phyloP scores from a whole-genome alignment of 2,888 invertebrate species.

The Lithophane leautieri region DNA sequence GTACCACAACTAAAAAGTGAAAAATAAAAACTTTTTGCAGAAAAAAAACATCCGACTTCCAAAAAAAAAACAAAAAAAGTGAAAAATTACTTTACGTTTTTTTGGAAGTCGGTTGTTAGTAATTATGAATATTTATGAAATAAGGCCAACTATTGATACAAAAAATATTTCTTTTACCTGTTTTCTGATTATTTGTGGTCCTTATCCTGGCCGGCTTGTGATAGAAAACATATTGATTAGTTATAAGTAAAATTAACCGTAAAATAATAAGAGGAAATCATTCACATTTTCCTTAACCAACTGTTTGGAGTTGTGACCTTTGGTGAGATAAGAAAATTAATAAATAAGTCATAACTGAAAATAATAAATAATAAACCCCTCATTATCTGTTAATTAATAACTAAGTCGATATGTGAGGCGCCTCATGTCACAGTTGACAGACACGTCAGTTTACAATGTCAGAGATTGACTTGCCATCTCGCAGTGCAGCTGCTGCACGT shows the following conservation, averaged over 20 bases:
- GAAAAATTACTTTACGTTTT: no score
- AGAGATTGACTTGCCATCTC: neutral
- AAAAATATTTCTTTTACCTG: slow-evolving; percentile 45
- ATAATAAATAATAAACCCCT: neutral
- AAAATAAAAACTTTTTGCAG: no score
- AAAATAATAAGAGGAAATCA: slow-evolving; percentile 31
- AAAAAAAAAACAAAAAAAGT: no score
- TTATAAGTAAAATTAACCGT: neutral
- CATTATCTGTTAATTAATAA: slow-evolving; percentile 16
- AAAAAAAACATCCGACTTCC: no score
- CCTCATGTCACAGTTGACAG: neutral
- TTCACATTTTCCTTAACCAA: slow-evolving; percentile 48
- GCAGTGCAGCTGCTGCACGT: neutral
- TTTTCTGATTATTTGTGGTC: slow-evolving; percentile 7
- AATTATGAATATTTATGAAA: no score
- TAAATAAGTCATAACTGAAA: slow-evolving; percentile 13
- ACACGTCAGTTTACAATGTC: neutral
- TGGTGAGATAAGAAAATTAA: slow-evolving; percentile 44
- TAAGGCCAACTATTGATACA: neutral
- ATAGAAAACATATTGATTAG: slow-evolving; percentile 46
- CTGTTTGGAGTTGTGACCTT: slow-evolving; percentile 35
- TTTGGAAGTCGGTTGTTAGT: no score
- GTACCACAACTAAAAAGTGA: no score
- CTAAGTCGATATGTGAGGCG: neutral
- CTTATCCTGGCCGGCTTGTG: slow-evolving; percentile 53